phyloP scores from a whole-genome alignment of 2,113 vertebrate genomes.

The Leptobrachium leishanense region DNA sequence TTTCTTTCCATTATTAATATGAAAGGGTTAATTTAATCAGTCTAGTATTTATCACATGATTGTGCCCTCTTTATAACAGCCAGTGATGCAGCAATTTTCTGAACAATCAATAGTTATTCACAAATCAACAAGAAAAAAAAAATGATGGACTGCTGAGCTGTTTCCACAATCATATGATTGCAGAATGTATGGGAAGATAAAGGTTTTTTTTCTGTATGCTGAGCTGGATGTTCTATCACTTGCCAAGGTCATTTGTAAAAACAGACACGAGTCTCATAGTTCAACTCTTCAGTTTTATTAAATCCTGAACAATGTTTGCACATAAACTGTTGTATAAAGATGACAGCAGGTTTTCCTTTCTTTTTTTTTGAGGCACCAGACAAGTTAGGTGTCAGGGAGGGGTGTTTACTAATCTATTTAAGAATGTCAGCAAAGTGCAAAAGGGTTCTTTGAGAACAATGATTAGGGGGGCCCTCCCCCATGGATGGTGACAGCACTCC shows the following conservation, averaged over 20 bases:
- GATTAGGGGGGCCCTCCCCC: conserved; percentile 37
- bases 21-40: not conserved
- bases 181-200: not conserved
- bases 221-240: not conserved
- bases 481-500: conserved; percentile 38
- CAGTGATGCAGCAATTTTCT: not conserved
- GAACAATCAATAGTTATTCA: conserved; percentile 31
- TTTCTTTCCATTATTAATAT: not conserved
- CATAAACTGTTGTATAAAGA: conserved; percentile 20
- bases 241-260: conserved; percentile 30
- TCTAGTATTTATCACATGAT: not conserved
- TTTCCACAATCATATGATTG: conserved; percentile 2
- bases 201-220: conserved; percentile 16
- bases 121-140: not conserved
- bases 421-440: conserved; percentile 49
- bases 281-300: conserved; percentile 12
- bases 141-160: not conserved
- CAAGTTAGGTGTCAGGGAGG: conserved; percentile 47
- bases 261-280: conserved; percentile 16
- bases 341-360: conserved; percentile 22
- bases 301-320: conserved; percentile 19
- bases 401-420: conserved; percentile 48
- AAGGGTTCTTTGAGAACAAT: conserved; percentile 31
- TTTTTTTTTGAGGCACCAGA: conserved; percentile 9
- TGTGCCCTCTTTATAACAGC: not conserved